Base-by-base conservation (phyloP, 2,888 invertebrate genomes). In the Norana najaformis region DNA sequence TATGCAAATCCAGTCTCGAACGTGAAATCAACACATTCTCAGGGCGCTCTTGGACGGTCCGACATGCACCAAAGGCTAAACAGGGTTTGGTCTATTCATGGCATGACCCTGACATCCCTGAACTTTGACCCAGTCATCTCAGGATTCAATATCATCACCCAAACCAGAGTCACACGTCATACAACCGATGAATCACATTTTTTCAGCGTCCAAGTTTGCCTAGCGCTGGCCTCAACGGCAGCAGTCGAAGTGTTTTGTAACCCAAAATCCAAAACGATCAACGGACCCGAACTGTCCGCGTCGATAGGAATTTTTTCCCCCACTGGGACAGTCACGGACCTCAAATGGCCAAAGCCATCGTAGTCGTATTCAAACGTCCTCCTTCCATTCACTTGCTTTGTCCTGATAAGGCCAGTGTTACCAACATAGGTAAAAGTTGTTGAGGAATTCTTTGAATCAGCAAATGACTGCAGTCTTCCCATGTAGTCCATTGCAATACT, bases 341-440 rank as follows among this genome's bases (percentile, higher is more conserved):
- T 97, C 4, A 98, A 97, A 88, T 89, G 39, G 11, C 89, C 89
- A n/a, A 34, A 83, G 30, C 34, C 82, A 93, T 98, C 98, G 93
- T 98, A 98, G 93, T 97, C 97, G 95, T 98, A 98, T 94, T 97
- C 97, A 89, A 90, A 47, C 14, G 30, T 69, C 11, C 36, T 30
- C 23, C 92, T 92, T 16, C 93, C 97, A n/a, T 94, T 94, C 88
- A 94, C 94, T 83, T 94, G 93, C 91, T 94, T 94, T 83, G 94
- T 93, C 91, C 93, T 97, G 69, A 99, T 95, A 83, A 99, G 95
- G 0, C 98, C 98, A 0, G 97, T 97, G 0, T 97, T 97, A 83
- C 93, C 97, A 93, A 98, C 97, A 94, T 98, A 99, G 93, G 98
- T 98, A 94, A 98, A 98, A 0, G 97, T 98, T 3, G 98, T 97